Base-by-base conservation (phyloP, 2,113 vertebrate genomes). In the Laticauda colubrina region DNA sequence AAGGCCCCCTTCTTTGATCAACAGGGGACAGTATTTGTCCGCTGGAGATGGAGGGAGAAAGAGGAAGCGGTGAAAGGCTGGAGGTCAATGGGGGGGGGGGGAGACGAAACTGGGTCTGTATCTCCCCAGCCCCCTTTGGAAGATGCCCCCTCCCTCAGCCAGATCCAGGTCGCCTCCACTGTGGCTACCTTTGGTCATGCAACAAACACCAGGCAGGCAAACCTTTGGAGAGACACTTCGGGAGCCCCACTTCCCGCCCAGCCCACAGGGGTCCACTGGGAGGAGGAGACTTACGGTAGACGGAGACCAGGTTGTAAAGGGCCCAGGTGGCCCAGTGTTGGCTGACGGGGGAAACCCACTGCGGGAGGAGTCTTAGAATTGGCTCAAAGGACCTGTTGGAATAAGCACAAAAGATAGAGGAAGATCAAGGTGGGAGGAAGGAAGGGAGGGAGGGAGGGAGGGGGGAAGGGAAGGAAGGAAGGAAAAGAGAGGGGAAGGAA, bases 301-400 rank as follows among this genome's bases (percentile, higher is more conserved):
- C 99, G 29, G 99, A 99, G 86, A 99, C 98, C 55, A 99, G 98
- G 98, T 99, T 99, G 96, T 97, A 99, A 39, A 99, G 98, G 3
- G 99, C 99, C 99, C 99, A 99, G 1, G 99, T 99, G 55, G 99
- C 99, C 99, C 99, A 99, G 96, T 99, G 99, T 97, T 99, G 99
- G 96, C 99, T 99, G 95, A 99, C 99, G 0, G 99, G 99, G 21
- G 99, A 98, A 90, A 99, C 98, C 64, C 98, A 96, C 97, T 99
- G 99, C 54, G 99, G 99, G 92, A 99, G 98, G 88, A 99, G 98
- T n/a, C 99, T 98, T 43, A 99, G 98, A 94, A 99, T 99, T 12
- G 99, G 99, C 96, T 99, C 99, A 89, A 99, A 99, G 4, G 99
- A 99, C 98, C 99, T 99, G 98, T 43, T 93, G 12, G 54, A 69